Percentiles rank a stretch among this genome's conserved stretches.
These are phyloP conservation scores for Lasioglossum baleicum DNA, from an alignment of 1,140 invertebrate genomes.

Conservation along the genomic window DNA sequence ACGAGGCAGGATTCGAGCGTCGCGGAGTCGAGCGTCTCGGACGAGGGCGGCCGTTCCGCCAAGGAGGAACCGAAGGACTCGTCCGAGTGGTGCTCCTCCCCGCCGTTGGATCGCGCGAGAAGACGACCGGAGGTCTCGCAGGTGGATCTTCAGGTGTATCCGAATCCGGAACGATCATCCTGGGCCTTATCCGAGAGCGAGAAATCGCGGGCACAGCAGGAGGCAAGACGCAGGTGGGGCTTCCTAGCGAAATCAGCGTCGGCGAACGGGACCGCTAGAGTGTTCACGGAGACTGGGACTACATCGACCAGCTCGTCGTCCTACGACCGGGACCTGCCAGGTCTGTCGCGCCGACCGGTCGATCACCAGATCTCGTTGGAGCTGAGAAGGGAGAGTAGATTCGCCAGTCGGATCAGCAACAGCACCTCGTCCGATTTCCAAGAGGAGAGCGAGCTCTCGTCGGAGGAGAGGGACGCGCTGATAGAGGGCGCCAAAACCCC, in stretches of 20 bases:
- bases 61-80: slow-evolving; percentile 53
- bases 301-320: slow-evolving; percentile 58
- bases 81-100: slow-evolving; percentile 29
- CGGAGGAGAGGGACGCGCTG: slow-evolving; percentile 68
- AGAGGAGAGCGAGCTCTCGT: slow-evolving; percentile 70
- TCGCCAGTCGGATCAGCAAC: slow-evolving; percentile 55
- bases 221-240: slow-evolving; percentile 44
- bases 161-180: too few species aligned
- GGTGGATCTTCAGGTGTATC: too few species aligned
- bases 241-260: slow-evolving; percentile 66
- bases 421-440: slow-evolving; percentile 69
- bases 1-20: slow-evolving; percentile 50
- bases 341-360: background rate
- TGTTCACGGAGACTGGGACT: slow-evolving; percentile 56
- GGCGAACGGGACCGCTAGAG: slow-evolving; percentile 58
- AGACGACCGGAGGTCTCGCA: too few species aligned
- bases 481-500: slow-evolving; percentile 62
- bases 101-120: background rate
- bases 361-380: slow-evolving; percentile 11
- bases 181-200: slow-evolving; percentile 18
- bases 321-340: slow-evolving; percentile 53
- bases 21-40: slow-evolving; percentile 59
- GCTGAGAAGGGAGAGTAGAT: slow-evolving; percentile 25
- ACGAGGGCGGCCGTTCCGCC: slow-evolving; percentile 62
- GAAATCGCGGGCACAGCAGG: background rate